These are phyloP conservation scores for Stomatorhinus walkeri DNA, from an alignment of 2,797 vertebrate genomes.

Conservation along the genomic window DNA sequence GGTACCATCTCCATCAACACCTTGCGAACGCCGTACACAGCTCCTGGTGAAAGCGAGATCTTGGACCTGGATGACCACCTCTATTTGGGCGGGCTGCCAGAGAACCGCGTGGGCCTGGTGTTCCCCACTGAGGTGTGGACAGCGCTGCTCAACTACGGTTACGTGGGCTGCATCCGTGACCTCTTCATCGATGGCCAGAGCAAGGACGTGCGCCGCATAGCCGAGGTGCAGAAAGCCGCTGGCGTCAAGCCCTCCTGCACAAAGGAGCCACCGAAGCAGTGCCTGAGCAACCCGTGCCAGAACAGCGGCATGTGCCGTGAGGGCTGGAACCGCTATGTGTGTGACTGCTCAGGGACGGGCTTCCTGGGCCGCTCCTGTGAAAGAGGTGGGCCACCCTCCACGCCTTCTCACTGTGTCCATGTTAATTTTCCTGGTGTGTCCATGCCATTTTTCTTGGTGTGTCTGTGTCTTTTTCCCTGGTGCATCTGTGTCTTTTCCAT, in stretches of 20 bases:
- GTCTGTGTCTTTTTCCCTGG: background rate
- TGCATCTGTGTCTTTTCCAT: background rate
- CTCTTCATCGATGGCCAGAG: slow-evolving; percentile 96
- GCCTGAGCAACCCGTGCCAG: slow-evolving; percentile 92
- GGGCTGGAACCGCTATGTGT: slow-evolving; percentile 96
- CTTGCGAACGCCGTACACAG: slow-evolving; percentile 83
- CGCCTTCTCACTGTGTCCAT: background rate
- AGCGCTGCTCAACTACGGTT: slow-evolving; percentile 92
- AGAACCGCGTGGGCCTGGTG: slow-evolving; percentile 85
- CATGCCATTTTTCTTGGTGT: background rate
- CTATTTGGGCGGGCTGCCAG: slow-evolving; percentile 90
- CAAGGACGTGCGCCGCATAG: slow-evolving; percentile 90
- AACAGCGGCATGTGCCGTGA: slow-evolving; percentile 91
- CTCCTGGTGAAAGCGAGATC: slow-evolving; percentile 94
- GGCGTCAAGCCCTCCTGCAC: slow-evolving; percentile 95
- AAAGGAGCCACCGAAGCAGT: slow-evolving; percentile 88
- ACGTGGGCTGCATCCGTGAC: slow-evolving; percentile 94
- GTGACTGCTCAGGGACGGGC: slow-evolving; percentile 92
- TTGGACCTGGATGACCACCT: slow-evolving; percentile 92
- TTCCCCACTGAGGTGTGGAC: slow-evolving; percentile 98
- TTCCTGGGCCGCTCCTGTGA: slow-evolving; percentile 90
- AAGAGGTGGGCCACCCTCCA: slow-evolving; percentile 67
- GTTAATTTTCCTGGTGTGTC: background rate
- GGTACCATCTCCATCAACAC: slow-evolving; percentile 97
- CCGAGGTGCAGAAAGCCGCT: slow-evolving; percentile 85